Evolutionary conservation across 2,113 vertebrate species (phyloP).

Genomic region (Zingel zingel): DNA sequence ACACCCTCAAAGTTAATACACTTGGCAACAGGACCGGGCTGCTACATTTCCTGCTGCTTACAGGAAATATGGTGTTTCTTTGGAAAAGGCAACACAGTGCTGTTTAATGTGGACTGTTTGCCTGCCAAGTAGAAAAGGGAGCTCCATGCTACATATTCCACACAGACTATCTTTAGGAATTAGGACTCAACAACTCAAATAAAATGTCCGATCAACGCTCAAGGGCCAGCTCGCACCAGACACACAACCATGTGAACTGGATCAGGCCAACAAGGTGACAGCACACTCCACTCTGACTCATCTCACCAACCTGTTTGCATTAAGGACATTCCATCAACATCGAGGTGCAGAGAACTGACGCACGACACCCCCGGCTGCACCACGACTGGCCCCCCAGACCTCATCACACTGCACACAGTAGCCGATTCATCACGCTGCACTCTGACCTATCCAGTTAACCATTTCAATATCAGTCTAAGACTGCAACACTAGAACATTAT

Average conservation of each 20-base stretch:
- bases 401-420: background rate
- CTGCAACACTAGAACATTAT: background rate
- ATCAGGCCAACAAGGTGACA: background rate
- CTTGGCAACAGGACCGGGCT: background rate
- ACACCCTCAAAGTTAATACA: conserved; percentile 17
- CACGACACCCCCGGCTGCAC: background rate
- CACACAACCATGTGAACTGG: background rate
- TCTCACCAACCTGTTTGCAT: background rate
- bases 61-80: background rate
- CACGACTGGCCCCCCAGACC: background rate
- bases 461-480: background rate
- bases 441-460: background rate
- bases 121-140: conserved; percentile 11
- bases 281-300: background rate
- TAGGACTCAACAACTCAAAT: background rate
- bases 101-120: background rate
- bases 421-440: too few relatives aligned
- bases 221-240: background rate
- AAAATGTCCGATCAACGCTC: background rate
- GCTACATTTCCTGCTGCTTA: background rate
- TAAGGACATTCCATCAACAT: background rate
- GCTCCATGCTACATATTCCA: background rate
- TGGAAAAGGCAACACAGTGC: fast-evolving
- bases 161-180: background rate
- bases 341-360: background rate